Conservation (phyloP, 2,797 vertebrate genomes). For the Allobates femoralis region DNA sequence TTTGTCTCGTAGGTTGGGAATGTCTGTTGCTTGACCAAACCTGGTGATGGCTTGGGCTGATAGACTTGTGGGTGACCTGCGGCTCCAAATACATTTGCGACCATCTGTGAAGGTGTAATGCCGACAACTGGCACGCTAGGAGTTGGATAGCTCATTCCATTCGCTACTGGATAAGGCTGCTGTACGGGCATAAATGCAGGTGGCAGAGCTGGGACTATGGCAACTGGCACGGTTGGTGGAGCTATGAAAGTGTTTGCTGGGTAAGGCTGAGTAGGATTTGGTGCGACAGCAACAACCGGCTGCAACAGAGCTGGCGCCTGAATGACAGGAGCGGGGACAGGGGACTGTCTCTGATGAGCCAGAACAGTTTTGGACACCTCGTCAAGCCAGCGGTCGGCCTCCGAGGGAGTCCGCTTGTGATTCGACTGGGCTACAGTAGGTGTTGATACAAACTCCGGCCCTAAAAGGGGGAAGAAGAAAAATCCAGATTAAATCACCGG, state of each 20-base stretch:
- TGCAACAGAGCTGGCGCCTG: constrained; percentile 73
- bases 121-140: constrained; percentile 90
- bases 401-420: constrained; percentile 92
- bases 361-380: constrained; percentile 93
- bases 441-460: constrained; percentile 74
- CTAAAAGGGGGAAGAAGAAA: constrained; percentile 61
- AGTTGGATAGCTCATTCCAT: constrained; percentile 87
- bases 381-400: constrained; percentile 96
- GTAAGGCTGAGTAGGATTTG: constrained; percentile 74
- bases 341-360: constrained; percentile 75
- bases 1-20: constrained; percentile 72
- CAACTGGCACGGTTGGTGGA: constrained; percentile 79
- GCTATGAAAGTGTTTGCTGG: constrained; percentile 81
- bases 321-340: constrained; percentile 68
- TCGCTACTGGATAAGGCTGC: constrained; percentile 86
- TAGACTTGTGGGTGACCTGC: constrained; percentile 81
- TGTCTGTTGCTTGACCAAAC: constrained; percentile 75
- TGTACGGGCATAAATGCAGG: constrained; percentile 83
- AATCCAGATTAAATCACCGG: not conserved
- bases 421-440: constrained; percentile 73
- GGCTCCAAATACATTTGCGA: constrained; percentile 93
- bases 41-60: constrained; percentile 77
- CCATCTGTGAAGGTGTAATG: constrained; percentile 98
- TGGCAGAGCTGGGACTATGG: constrained; percentile 85
- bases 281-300: constrained; percentile 69